Percentiles rank a stretch among this genome's conserved stretches.
phyloP scores from a whole-genome alignment of 2,113 vertebrate genomes.

The Elgaria multicarinata region DNA sequence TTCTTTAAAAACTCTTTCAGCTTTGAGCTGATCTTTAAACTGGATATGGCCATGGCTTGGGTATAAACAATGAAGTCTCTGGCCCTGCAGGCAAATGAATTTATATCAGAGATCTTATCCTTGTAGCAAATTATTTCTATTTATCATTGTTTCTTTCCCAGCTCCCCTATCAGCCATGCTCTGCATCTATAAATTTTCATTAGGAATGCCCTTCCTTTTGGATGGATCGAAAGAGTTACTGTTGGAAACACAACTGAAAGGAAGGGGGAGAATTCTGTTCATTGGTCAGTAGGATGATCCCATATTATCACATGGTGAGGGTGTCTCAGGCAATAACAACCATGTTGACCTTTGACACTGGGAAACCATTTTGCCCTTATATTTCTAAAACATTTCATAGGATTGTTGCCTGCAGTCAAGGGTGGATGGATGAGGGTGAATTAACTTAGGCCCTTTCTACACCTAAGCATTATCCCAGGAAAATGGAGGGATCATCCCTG shows the following conservation, averaged over 20 bases:
- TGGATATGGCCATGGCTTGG: not conserved
- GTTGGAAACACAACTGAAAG: slow-evolving; percentile 16
- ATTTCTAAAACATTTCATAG: not conserved
- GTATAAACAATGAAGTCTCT: slow-evolving; percentile 25
- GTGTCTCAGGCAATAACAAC: not conserved
- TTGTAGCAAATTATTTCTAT: slow-evolving; percentile 11
- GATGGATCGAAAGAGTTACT: not conserved
- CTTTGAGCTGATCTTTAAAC: slow-evolving; percentile 25
- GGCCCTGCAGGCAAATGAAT: slow-evolving; percentile 13
- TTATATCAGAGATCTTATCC: slow-evolving; percentile 22
- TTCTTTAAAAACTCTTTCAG: slow-evolving; percentile 24
- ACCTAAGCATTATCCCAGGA: too few relatives aligned
- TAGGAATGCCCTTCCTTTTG: not conserved
- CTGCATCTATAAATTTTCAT: not conserved
- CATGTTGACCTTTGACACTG: not conserved
- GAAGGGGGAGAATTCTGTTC: slow-evolving; percentile 11
- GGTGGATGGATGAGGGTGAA: not conserved
- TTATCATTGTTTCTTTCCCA: not conserved
- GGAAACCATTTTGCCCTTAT: not conserved
- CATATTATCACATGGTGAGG: not conserved
- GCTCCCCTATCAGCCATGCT: not conserved
- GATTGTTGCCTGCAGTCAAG: not conserved
- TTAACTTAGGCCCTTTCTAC: too few relatives aligned
- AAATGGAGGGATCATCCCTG: too few relatives aligned
- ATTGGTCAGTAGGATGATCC: not conserved